Evolutionary conservation across 2,113 vertebrate species (phyloP), one percentile per base, ranked within the genome.

Genomic region (Micromys minutus): DNA sequence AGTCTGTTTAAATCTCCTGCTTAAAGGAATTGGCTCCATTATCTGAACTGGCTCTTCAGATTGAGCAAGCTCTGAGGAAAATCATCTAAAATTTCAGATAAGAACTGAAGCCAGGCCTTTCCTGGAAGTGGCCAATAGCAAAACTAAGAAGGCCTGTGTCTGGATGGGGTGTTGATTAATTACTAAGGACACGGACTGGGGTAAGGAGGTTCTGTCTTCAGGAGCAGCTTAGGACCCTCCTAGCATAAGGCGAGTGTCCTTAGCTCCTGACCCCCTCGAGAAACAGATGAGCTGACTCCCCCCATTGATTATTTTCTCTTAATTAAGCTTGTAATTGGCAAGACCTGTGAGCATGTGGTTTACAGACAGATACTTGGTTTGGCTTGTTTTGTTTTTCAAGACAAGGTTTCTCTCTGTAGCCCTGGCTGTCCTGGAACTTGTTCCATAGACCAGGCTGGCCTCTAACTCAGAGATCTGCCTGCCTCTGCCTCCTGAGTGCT

Each of bases 31-130:
- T 97, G 81, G 72, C 93, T 97, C 92, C 88, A 86, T 91, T 61
- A 95, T 95, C 96, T 96, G 88, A 88, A 69, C 72, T 93, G 63
- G 90, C 85, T 95, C 85, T 96, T 96, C 91, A 95, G 81, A 97
- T 94, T 97, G 96, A 94, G 83, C 93, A 95, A 89, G 69, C 84
- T 8, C 83, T 96, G 29, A 75, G 52, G 22, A 63, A 93, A 81
- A 63, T 80, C 92, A 91, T 92, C 94, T 97, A 96, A 96, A 96
- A 97, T 98, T 97, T 97, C 97, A 95, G 96, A 95, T 96, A 95
- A 97, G 85, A 97, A 91, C 91, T 84, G 89, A 94, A 97, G 97
- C 96, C 93, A 94, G 79, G 79, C 75, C 84, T 92, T 97, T 97
- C 94, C 95, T 97, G 97, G 94, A 95, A 97, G 94, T 96, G 84